Base-by-base conservation (phyloP, 2,888 invertebrate species). In the Pseudanteris insignis region DNA sequence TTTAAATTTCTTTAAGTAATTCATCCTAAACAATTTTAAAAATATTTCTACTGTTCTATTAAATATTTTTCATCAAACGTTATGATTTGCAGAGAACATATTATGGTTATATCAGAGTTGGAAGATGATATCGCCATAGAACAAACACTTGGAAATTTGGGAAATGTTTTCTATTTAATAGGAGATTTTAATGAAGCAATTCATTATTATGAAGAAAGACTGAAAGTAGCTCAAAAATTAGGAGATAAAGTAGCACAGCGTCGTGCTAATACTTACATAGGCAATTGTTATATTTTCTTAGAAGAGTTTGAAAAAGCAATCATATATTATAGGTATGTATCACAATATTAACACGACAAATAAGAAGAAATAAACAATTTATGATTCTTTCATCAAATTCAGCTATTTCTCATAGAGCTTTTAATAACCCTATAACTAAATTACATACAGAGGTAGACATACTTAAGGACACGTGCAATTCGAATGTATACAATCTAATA, bases 261-360 rank as follows among this genome's bases (percentile, higher is more conserved):
- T 41, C 83, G 97, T 63, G 96, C 97, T 6, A 94, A 96, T 79
- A 95, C 92, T 79, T 97, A 97, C 82, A 85, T 97, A 53, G 97
- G 95, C 28, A 97, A 97, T 81, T 96, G 96, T 0, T 94, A 96
- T 77, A 95, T 97, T 72, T 97, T 97, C 80, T 87, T 96, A 44
- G 96, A 96, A 8, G 93, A 96, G 80, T 96, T 96, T 79, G 95
- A 96, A 76, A 89, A 91, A 70, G 96, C 96, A 2, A 92, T 95
- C 2, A 91, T 94, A 68, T 93, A 96, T 82, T 97, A 96, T 81
- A 94, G 94, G 93, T 93, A 21, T n/a, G n/a, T n/a, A n/a, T n/a
- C n/a, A n/a, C n/a, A n/a, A n/a, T n/a, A n/a, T n/a, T n/a, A n/a
- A n/a, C n/a, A n/a, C n/a, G n/a, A n/a, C n/a, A n/a, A n/a, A n/a